Evolutionary conservation across 2,888 invertebrate genomes (phyloP).

Genomic region (Melanostoma mellinum): DNA sequence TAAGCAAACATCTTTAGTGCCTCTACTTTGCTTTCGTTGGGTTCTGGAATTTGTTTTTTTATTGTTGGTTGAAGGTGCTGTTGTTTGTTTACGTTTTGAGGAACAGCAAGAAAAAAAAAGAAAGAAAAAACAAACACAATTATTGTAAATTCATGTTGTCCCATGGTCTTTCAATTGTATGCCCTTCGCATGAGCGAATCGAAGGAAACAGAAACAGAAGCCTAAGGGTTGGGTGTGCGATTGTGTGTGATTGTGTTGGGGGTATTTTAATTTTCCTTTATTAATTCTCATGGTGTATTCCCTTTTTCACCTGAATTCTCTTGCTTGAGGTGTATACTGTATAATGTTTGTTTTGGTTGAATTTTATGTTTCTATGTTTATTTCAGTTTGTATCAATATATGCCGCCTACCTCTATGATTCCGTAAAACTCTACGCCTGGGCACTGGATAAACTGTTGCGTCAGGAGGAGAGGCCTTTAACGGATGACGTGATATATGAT

Average conservation of each 20-base stretch:
- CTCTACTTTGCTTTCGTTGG: conserved; percentile 27
- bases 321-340: conserved; percentile 37
- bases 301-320: conserved; percentile 3
- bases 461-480: conserved; percentile 83
- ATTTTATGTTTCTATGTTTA: conserved; percentile 47
- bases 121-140: conserved; percentile 57
- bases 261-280: not conserved
- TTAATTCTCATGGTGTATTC: conserved; percentile 11
- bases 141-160: conserved; percentile 62
- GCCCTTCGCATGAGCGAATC: conserved; percentile 46
- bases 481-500: conserved; percentile 85
- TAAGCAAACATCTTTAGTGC: conserved; percentile 58
- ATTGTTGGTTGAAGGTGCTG: conserved; percentile 30
- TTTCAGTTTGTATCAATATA: conserved; percentile 93
- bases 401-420: conserved; percentile 97
- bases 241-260: not conserved
- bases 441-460: conserved; percentile 90
- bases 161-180: conserved; percentile 33
- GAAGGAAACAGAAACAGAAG: not conserved
- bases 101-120: conserved; percentile 23
- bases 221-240: conserved; percentile 6
- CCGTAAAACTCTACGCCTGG: conserved; percentile 94
- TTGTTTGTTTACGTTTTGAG: conserved; percentile 55
- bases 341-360: conserved; percentile 56
- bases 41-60: not conserved